phyloP scores from a whole-genome alignment of 2,797 vertebrate genomes.

The Pseudochromis fuscus region DNA sequence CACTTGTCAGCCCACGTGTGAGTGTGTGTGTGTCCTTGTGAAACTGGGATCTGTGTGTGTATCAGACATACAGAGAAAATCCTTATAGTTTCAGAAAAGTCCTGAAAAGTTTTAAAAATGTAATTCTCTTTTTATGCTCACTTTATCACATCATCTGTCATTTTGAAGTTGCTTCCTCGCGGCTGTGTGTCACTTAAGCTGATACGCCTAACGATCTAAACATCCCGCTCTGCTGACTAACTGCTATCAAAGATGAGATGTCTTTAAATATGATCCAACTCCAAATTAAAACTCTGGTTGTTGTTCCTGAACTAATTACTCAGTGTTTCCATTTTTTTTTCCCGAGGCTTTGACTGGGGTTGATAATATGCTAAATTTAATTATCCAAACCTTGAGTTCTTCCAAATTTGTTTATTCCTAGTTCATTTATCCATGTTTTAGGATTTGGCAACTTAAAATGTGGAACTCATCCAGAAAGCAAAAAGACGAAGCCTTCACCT shows the following conservation, averaged over 20 bases:
- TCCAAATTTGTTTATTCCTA: not conserved
- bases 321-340: too few relatives aligned
- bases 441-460: constrained; percentile 5
- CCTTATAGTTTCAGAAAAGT: constrained; percentile 1
- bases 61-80: not conserved
- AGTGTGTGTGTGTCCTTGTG: constrained; percentile 19
- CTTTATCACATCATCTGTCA: constrained; percentile 32
- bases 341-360: not conserved
- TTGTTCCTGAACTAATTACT: constrained; percentile 10
- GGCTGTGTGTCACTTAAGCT: constrained; percentile 24
- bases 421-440: not conserved
- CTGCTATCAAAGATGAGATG: constrained; percentile 26
- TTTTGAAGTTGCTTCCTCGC: constrained; percentile 30
- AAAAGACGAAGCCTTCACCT: constrained; percentile 2
- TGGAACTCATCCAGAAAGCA: constrained; percentile 3
- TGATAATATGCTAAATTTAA: not conserved
- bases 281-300: constrained; percentile 15
- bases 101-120: constrained; percentile 5
- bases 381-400: not conserved
- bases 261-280: constrained; percentile 24
- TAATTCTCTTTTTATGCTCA: constrained; percentile 2
- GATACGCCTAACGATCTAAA: constrained; percentile 39
- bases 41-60: too few relatives aligned
- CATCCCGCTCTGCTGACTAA: constrained; percentile 29
- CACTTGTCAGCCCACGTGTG: constrained; percentile 35